Percentiles rank a stretch among this genome's conserved stretches.
phyloP scores from a whole-genome alignment of 2,797 vertebrate species.

The Protonibea diacanthus region DNA sequence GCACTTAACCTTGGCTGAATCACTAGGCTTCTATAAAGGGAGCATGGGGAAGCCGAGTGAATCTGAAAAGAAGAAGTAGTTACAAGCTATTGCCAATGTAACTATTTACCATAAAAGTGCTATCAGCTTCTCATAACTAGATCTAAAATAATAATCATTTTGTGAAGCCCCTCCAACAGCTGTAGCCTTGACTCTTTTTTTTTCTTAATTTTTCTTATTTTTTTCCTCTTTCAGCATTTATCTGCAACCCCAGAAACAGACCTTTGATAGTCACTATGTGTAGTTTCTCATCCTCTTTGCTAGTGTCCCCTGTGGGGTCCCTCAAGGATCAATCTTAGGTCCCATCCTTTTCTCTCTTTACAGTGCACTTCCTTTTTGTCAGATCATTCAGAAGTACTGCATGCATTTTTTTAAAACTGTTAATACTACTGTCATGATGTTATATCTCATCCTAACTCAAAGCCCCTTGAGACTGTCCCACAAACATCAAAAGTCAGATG shows the following conservation, averaged over 20 bases:
- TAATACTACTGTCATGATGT: no score
- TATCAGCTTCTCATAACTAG: no score
- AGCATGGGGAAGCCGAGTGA: background rate
- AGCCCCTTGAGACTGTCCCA: no score
- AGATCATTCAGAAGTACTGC: no score
- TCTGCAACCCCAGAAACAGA: no score
- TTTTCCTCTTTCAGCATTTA: background rate
- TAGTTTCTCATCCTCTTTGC: slow-evolving; percentile 7
- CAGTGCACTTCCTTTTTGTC: background rate
- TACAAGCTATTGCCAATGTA: background rate
- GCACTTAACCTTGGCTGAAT: background rate
- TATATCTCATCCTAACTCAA: no score
- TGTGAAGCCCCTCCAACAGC: no score
- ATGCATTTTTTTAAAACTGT: no score
- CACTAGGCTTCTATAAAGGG: background rate
- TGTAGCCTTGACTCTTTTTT: background rate
- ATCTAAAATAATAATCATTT: background rate
- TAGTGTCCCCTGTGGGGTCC: background rate
- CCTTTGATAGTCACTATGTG: background rate
- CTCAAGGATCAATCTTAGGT: background rate
- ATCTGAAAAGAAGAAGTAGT: background rate
- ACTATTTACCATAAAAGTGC: no score
- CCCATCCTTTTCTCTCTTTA: background rate
- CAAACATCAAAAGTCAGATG: no score
- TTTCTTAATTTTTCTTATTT: no score